Percentiles rank a stretch among this genome's conserved stretches.
These are phyloP conservation scores for Ctenodactylus gundi DNA, from an alignment of 2,113 vertebrate species.

Conservation along the genomic window DNA sequence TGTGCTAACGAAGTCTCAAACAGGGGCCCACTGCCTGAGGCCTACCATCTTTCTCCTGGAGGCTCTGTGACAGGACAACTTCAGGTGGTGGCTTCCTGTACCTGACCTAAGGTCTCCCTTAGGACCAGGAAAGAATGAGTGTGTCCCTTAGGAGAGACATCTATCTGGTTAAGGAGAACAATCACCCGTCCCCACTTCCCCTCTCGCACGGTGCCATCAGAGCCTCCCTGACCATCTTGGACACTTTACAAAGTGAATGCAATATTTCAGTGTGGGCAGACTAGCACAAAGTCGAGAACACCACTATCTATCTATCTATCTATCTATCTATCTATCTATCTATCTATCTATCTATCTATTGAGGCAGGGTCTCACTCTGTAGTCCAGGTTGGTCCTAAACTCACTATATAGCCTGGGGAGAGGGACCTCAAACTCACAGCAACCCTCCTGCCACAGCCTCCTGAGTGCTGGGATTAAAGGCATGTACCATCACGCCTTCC, in stretches of 20 bases:
- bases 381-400: no score
- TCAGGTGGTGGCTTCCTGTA: background rate
- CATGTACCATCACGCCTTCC: no score
- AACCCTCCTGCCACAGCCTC: no score
- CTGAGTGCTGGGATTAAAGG: no score
- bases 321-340: no score
- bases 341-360: no score
- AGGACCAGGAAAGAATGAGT: background rate
- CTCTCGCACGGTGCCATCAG: rapidly evolving
- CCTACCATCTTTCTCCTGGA: background rate
- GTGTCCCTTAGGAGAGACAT: background rate
- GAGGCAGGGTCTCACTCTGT: no score
- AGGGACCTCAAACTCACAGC: no score
- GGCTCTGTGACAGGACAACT: background rate
- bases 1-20: background rate
- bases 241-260: background rate
- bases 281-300: background rate
- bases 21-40: background rate
- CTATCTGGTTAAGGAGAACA: background rate
- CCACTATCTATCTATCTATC: no score
- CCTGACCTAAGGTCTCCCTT: background rate
- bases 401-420: no score
- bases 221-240: background rate
- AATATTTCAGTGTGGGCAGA: background rate
- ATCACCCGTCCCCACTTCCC: background rate